Conservation (phyloP, 2,113 vertebrate species). For the Gnathonemus longibarbis region DNA sequence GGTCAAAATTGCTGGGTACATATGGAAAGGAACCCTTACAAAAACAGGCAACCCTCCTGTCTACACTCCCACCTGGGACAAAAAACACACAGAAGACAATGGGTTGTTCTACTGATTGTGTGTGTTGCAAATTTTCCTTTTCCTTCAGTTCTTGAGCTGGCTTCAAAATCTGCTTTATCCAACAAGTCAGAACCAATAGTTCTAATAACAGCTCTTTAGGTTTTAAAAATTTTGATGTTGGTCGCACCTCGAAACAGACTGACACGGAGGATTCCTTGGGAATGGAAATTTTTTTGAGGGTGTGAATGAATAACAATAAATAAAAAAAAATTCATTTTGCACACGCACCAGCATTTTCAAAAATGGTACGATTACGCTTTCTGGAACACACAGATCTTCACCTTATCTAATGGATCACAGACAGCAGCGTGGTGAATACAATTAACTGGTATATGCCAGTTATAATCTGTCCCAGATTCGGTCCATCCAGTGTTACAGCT, state of each 20-base stretch:
- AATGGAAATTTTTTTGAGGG: background rate
- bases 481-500: background rate
- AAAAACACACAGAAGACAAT: background rate
- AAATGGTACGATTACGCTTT: background rate
- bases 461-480: background rate
- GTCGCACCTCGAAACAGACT: background rate
- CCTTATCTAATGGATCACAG: background rate
- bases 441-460: background rate
- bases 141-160: background rate
- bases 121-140: background rate
- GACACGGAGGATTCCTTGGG: background rate
- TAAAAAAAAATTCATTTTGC: background rate
- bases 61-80: background rate
- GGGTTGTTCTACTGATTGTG: background rate
- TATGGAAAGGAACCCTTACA: background rate
- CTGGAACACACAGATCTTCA: background rate
- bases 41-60: background rate
- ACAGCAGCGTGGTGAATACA: background rate
- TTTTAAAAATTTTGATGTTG: background rate
- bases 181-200: background rate
- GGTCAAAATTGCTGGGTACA: background rate
- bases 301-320: slow-evolving; percentile 1
- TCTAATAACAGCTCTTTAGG: background rate
- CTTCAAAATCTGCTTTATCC: background rate
- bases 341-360: background rate